Conservation (phyloP, 2,888 invertebrate genomes). For the Volucella zonaria region DNA sequence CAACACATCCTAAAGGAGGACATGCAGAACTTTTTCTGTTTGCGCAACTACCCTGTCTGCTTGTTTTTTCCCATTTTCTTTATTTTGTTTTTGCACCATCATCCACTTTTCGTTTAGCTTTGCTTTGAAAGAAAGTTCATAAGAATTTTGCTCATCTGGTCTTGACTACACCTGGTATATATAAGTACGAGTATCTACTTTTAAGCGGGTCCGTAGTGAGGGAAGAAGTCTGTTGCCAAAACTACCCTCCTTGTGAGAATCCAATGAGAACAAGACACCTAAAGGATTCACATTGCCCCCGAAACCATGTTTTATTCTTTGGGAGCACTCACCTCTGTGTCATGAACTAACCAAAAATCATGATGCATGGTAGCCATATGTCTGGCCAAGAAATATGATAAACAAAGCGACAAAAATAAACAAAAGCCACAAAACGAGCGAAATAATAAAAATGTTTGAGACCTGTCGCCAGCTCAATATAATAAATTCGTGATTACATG, state of each 20-base stretch:
- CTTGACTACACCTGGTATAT: conserved; percentile 53
- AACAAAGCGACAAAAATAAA: conserved; percentile 62
- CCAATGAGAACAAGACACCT: conserved; percentile 47
- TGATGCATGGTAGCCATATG: conserved; percentile 64
- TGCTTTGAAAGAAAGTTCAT: conserved; percentile 35
- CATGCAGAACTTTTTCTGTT: conserved; percentile 72
- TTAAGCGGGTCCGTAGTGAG: background rate
- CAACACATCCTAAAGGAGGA: conserved; percentile 76
- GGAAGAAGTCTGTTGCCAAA: conserved; percentile 48
- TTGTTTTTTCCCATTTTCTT: conserved; percentile 10
- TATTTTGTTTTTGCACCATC: conserved; percentile 24
- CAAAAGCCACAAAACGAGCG: conserved; percentile 66
- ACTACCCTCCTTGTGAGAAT: conserved; percentile 45
- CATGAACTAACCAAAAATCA: conserved; percentile 72
- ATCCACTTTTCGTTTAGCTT: conserved; percentile 11
- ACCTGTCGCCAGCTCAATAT: conserved; percentile 78
- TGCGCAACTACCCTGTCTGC: conserved; percentile 67
- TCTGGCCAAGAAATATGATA: conserved; percentile 55
- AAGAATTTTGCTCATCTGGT: conserved; percentile 61
- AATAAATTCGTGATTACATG: conserved; percentile 82
- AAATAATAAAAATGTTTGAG: conserved; percentile 74
- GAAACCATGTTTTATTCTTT: conserved; percentile 68
- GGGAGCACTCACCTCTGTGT: conserved; percentile 73
- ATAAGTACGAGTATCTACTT: too few species aligned
- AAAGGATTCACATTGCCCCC: conserved; percentile 65